These are phyloP conservation scores for Motacilla tschutschensis DNA, from an alignment of 2,113 vertebrate species.

Conservation along the genomic window DNA sequence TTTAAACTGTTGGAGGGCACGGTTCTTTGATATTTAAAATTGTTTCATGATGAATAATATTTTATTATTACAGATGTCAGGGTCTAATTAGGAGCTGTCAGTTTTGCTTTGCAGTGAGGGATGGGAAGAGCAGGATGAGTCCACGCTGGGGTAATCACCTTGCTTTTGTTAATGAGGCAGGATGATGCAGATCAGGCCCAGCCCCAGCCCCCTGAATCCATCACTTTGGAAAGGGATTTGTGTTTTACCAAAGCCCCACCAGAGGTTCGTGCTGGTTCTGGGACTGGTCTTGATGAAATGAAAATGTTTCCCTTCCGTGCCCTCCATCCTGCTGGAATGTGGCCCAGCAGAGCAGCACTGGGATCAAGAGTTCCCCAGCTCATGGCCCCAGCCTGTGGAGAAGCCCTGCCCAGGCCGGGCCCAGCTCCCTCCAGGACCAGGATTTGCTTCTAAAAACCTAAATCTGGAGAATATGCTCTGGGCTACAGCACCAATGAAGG, in stretches of 20 bases:
- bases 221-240: background rate
- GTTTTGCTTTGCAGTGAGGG: conserved; percentile 16
- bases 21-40: conserved; percentile 47
- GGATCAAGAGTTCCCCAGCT: background rate
- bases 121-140: conserved; percentile 22
- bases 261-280: background rate
- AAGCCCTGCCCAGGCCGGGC: background rate
- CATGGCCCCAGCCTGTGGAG: background rate
- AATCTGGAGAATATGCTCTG: background rate
- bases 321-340: background rate
- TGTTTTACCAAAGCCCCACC: background rate
- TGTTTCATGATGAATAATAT: conserved; percentile 52
- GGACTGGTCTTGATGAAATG: background rate
- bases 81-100: conserved; percentile 49
- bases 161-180: background rate
- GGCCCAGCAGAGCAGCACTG: background rate
- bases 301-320: background rate
- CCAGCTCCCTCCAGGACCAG: background rate
- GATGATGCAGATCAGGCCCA: background rate
- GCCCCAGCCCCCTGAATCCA: background rate
- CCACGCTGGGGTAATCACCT: background rate
- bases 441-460: background rate
- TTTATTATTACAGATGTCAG: conserved; percentile 59
- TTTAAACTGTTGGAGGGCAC: background rate
- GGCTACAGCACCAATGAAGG: accelerated